A percentile compares a stretch with the other conserved stretches of the same genome.
Evolutionary conservation across 30 jellyfish, hydroid and myxozoan species (phyloP).

Genomic region (Hydractinia echinata): DNA sequence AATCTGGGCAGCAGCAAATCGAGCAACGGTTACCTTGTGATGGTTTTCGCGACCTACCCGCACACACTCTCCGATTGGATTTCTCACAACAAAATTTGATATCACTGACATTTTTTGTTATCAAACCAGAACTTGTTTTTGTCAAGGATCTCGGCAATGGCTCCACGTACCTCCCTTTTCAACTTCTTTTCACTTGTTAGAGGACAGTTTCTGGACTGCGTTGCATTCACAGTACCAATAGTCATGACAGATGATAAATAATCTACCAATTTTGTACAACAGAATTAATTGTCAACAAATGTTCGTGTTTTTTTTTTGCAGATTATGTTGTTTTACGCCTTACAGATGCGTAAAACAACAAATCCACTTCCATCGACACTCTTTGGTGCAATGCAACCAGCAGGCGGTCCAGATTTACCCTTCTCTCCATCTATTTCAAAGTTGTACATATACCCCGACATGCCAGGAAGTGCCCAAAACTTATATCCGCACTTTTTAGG

Average conservation of each 20-base stretch:
- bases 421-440: slow-evolving; percentile 47
- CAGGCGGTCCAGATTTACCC: slow-evolving; percentile 28
- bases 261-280: too few species aligned
- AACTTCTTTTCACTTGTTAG: neutral
- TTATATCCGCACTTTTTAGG: slow-evolving; percentile 48
- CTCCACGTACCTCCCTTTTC: slow-evolving; percentile 14
- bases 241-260: too few species aligned
- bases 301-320: slow-evolving; percentile 11
- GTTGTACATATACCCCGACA: slow-evolving; percentile 48
- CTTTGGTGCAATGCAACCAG: slow-evolving; percentile 42
- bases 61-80: slow-evolving; percentile 4
- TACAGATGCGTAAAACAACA: slow-evolving; percentile 36
- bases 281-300: too few species aligned
- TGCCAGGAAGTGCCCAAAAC: slow-evolving; percentile 58
- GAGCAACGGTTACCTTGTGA: too few species aligned
- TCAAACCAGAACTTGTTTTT: slow-evolving; percentile 8
- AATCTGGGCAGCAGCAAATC: slow-evolving; percentile 27
- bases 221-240: too few species aligned
- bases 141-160: neutral
- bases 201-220: neutral
- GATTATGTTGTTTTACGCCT: neutral
- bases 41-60: too few species aligned
- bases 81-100: slow-evolving; percentile 1
- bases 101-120: neutral
- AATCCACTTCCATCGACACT: slow-evolving; percentile 45